Evolutionary conservation across 2,797 vertebrate species (phyloP), one percentile per base, ranked within the genome.

Genomic region (Delichon dasypus): DNA sequence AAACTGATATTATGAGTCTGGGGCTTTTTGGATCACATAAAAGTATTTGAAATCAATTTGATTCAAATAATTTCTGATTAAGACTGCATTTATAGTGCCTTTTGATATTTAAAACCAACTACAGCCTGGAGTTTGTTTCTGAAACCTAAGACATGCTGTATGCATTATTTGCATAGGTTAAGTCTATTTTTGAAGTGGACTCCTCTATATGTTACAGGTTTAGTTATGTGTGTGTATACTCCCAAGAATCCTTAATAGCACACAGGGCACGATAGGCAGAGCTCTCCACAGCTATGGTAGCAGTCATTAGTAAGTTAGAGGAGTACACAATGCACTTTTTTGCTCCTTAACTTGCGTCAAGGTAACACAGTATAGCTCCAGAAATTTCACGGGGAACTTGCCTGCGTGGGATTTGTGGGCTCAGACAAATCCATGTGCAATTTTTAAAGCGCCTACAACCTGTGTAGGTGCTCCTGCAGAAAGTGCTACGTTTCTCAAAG

Each of bases 71-170:
- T 80, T 60, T 95, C 34, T 94, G 61, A 72, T 74, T 42, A 66
- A 94, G 71, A 76, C 77, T 40, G 30, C 29, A 67, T 85, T 96
- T 93, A 51, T 89, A 95, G 94, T 97, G 82, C 93, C 95, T 97
- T 97, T 96, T 85, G 90, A 84, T 95, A 92, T 87, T 89, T 89
- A 74, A 94, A 94, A 64, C 71, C n/a, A 20, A 73, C 85, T 90
- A 60, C 67, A 91, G 84, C 61, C 88, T 95, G 50, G 50, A 77
- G 67, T 90, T 94, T 90, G 87, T 92, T 92, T 89, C 90, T 86
- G 73, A 90, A 93, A 93, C 17, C 2, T 48, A 85, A 92, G 76
- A 91, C 89, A 55, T 1, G 34, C 85, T 94, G 83, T 94, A 90
- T 91, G 90, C 85, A 70, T 90, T 94, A 88, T 94, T 95, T 93